Evolutionary conservation across 2,888 invertebrate genomes (phyloP).

Genomic region (Cartodere bifasciata): DNA sequence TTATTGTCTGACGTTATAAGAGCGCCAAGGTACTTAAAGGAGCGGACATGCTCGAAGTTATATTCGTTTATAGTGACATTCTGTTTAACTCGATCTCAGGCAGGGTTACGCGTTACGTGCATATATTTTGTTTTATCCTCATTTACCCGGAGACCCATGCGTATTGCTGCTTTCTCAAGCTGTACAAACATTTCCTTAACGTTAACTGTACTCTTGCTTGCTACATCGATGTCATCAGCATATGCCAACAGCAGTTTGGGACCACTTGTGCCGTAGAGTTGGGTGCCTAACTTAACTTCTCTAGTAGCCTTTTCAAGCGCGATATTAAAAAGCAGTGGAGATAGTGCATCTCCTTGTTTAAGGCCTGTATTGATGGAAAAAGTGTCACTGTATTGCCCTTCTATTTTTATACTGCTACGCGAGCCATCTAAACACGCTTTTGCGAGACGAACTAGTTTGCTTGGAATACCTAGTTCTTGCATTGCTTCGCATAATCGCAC

Average conservation of each 20-base stretch:
- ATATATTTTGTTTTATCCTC: constrained; percentile 5
- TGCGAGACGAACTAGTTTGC: constrained; percentile 2
- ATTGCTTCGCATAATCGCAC: constrained; percentile 11
- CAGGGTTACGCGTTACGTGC: background rate
- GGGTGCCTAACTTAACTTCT: no score
- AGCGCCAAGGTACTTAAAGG: background rate
- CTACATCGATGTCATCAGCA: constrained; percentile 7
- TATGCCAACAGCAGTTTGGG: constrained; percentile 5
- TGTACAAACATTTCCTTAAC: constrained; percentile 2
- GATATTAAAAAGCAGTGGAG: no score
- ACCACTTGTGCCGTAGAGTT: no score
- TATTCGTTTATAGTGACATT: constrained; percentile 1
- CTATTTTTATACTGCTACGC: constrained; percentile 1
- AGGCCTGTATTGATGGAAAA: no score
- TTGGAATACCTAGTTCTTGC: constrained; percentile 12
- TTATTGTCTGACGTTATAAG: constrained; percentile 2
- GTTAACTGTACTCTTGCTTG: background rate
- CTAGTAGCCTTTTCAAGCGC: no score
- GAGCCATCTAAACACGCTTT: constrained; percentile 2
- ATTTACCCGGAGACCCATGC: no score
- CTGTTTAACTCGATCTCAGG: constrained; percentile 2
- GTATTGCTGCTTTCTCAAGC: constrained; percentile 1
- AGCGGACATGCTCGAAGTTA: constrained; percentile 4
- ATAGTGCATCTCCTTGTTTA: no score
- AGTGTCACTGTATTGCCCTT: background rate